Base-by-base conservation (phyloP, 2,113 vertebrate genomes). In the Procavia capensis region DNA sequence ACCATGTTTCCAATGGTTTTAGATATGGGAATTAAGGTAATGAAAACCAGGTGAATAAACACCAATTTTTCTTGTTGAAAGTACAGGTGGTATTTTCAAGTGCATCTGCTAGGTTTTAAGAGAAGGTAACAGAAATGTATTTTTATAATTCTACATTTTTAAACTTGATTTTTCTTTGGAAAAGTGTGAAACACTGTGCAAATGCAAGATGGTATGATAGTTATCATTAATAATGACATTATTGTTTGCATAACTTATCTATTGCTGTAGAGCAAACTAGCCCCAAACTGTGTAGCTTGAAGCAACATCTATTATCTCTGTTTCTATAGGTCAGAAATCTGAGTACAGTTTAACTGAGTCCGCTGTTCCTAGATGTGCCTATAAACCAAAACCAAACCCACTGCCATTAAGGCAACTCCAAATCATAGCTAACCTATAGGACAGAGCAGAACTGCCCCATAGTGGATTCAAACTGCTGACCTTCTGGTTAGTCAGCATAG, bases 11-110 rank as follows among this genome's bases (percentile, higher is more conserved):
- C 98, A 96, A 97, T 97, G 95, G 97, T 97, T 98, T 98, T 98
- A 95, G 95, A 98, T 93, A 97, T 97, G 97, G 97, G 96, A 98
- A 98, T 98, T 98, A 97, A 98, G 96, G 94, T 97, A 98, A 98
- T 98, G 95, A 98, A 96, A 97, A 82, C 91, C 96, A 0, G 97
- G 95, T 92, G 97, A 98, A 96, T 95, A 98, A 98, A 91, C 96
- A 97, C 93, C 88, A 97, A 95, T 96, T 97, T 98, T 97, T 97
- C 79, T 76, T 86, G 19, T 96, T 96, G 36, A 94, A 95, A 94
- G 25, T 95, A 94, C 96, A 98, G 11, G 24, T 96, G 92, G 95
- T 97, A 96, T 66, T 96, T 92, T 95, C 84, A 90, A 97, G 93
- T 34, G 93, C 93, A 98, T 93, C 95, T 97, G 95, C 95, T 96